Base-by-base conservation (phyloP, 2,888 invertebrate genomes). In the Drosophila heteroneura region DNA sequence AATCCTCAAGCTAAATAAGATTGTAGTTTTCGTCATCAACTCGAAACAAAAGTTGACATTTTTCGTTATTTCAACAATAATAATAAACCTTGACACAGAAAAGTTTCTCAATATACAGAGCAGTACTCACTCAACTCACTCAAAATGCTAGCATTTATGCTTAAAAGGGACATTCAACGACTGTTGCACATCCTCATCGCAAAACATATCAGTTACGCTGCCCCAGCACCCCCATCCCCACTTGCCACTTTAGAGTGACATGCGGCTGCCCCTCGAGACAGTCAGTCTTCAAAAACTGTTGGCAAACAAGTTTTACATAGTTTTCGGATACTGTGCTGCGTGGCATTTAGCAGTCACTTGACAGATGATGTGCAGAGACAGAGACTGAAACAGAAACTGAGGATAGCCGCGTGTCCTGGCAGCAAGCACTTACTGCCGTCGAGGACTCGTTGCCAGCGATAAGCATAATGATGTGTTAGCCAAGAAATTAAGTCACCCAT, bases 381-480 rank as follows among this genome's bases (percentile, higher is more conserved):
- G 64, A 64, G 28, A 49, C 41, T 28, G 28, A 30, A 35, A 32
- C 53, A 47, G 44, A 53, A 58, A 16, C 56, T 59, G 67, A 70
- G 26, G 37, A 39, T 28, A 35, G 52, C 33, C 30, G 60, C 41
- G 44, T 19, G 54, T 26, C 41, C 60, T 47, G 54, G 33, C 60
- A 64, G 30, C 41, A 37, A 54, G 53, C 87, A 79, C 85, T 80
- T 70, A 73, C 78, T 73, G 81, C 70, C 70, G 82, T 69, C 54
- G 53, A 57, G 41, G 63, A 28, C 64, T 66, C 52, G 44, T 57
- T 65, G 63, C 64, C 16, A 44, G 49, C 63, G 49, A 70, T 73
- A 70, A 53, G 74, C 75, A 85, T 76, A 87, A 89, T 89, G 85
- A 85, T 89, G 87, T 81, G 87, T 72, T 74, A 57, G 71, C 63